These are phyloP conservation scores for Rhabdomys pumilio DNA, from an alignment of 2,797 vertebrate genomes.

Conservation along the genomic window DNA sequence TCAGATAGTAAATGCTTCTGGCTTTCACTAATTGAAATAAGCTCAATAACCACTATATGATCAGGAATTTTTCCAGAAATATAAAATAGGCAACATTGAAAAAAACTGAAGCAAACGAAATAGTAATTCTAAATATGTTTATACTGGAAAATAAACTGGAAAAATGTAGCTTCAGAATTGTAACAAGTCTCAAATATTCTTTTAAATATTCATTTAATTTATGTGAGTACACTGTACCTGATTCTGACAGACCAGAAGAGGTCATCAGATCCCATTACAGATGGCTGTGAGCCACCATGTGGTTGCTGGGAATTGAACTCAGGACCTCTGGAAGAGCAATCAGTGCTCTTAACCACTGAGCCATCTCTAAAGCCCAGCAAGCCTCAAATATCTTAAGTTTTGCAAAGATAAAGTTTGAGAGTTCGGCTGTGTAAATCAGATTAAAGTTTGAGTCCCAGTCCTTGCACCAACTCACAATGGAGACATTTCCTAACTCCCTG, in stretches of 20 bases:
- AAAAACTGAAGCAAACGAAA: background rate
- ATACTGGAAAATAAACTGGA: background rate
- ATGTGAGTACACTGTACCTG: no score
- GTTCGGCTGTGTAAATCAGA: background rate
- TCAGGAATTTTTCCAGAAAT: background rate
- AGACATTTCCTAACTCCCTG: background rate
- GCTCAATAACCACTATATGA: background rate
- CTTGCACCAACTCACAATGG: background rate
- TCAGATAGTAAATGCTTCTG: background rate
- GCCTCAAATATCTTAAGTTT: background rate
- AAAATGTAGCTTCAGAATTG: background rate
- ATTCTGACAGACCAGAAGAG: no score
- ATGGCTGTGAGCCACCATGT: no score
- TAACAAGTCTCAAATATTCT: background rate
- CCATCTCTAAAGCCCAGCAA: background rate
- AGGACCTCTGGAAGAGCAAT: no score
- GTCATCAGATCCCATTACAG: no score
- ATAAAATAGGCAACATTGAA: background rate
- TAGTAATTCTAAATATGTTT: background rate
- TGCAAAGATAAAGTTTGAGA: background rate
- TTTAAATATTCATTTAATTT: no score
- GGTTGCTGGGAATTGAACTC: no score
- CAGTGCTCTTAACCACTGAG: no score
- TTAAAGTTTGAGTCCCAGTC: background rate
- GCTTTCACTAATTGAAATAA: constrained; percentile 6